Conservation (phyloP, 2,888 invertebrate species). For the Spilarctia lutea region DNA sequence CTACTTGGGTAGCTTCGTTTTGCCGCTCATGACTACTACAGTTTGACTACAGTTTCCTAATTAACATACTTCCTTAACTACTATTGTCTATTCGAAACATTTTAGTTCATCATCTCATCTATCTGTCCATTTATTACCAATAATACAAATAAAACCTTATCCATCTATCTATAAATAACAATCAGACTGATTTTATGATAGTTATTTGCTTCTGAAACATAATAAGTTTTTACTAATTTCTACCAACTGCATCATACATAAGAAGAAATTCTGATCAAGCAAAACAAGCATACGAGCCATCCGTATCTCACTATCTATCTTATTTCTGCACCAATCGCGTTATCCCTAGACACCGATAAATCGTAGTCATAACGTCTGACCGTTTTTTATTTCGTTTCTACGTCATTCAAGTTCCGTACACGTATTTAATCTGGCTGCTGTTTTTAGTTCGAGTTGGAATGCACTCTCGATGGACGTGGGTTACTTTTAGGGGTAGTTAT, state of each 20-base stretch:
- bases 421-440: slow-evolving; percentile 82
- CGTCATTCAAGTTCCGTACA: slow-evolving; percentile 77
- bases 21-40: too few relatives aligned
- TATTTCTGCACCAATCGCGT: slow-evolving; percentile 36
- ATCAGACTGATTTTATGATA: too few relatives aligned
- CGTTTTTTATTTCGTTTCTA: slow-evolving; percentile 52
- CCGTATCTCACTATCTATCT: not conserved
- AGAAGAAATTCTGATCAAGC: not conserved
- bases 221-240: not conserved
- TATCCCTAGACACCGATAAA: slow-evolving; percentile 63
- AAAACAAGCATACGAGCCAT: not conserved
- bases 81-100: too few relatives aligned
- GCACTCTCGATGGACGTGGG: slow-evolving; percentile 47
- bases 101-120: too few relatives aligned
- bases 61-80: too few relatives aligned
- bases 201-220: too few relatives aligned
- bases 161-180: too few relatives aligned
- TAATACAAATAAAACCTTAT: too few relatives aligned
- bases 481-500: slow-evolving; percentile 31
- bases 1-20: too few relatives aligned
- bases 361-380: slow-evolving; percentile 61
- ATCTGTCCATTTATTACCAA: too few relatives aligned
- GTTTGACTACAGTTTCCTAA: too few relatives aligned
- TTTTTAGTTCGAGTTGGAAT: slow-evolving; percentile 69
- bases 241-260: not conserved